A percentile compares a stretch with the other conserved stretches of the same genome.
Evolutionary conservation across 2,797 vertebrate genomes (phyloP).

Genomic region (Perodicticus potto): DNA sequence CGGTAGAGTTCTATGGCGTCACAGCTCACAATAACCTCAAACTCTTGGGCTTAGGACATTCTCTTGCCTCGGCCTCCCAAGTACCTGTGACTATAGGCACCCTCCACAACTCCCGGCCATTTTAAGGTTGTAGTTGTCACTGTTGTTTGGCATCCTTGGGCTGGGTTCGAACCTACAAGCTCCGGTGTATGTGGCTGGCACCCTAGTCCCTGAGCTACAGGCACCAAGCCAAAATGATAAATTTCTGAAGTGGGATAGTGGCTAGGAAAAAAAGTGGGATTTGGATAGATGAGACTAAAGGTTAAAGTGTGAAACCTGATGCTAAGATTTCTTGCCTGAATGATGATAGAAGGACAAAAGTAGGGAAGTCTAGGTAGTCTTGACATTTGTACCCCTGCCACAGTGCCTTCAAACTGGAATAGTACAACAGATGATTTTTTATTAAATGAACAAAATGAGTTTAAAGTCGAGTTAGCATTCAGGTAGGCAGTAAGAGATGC

Average conservation of each 20-base stretch:
- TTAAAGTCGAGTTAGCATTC: slow-evolving; percentile 35
- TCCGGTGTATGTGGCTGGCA: too few relatives aligned
- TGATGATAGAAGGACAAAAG: background rate
- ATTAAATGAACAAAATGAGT: slow-evolving; percentile 35
- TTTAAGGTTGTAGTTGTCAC: too few relatives aligned
- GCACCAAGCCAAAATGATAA: background rate
- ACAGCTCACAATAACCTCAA: too few relatives aligned
- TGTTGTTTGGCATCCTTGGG: too few relatives aligned
- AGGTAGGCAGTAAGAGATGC: background rate
- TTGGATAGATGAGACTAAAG: slow-evolving; percentile 24
- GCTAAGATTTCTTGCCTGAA: slow-evolving; percentile 38
- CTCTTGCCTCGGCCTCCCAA: too few relatives aligned
- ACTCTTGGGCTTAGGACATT: too few relatives aligned
- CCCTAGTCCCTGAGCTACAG: too few relatives aligned
- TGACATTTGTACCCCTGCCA: background rate
- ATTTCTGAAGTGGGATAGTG: slow-evolving; percentile 51
- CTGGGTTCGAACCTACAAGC: too few relatives aligned
- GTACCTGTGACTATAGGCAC: too few relatives aligned
- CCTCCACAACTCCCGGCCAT: too few relatives aligned
- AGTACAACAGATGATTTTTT: slow-evolving; percentile 35
- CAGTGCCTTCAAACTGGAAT: background rate
- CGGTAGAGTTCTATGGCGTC: too few relatives aligned
- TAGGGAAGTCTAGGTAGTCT: background rate
- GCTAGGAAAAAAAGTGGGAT: slow-evolving; percentile 17
- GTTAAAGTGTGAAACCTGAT: background rate